Percentiles rank a stretch among this genome's conserved stretches.
phyloP scores from a whole-genome alignment of 2,888 invertebrate genomes.

The Gibbula magus region DNA sequence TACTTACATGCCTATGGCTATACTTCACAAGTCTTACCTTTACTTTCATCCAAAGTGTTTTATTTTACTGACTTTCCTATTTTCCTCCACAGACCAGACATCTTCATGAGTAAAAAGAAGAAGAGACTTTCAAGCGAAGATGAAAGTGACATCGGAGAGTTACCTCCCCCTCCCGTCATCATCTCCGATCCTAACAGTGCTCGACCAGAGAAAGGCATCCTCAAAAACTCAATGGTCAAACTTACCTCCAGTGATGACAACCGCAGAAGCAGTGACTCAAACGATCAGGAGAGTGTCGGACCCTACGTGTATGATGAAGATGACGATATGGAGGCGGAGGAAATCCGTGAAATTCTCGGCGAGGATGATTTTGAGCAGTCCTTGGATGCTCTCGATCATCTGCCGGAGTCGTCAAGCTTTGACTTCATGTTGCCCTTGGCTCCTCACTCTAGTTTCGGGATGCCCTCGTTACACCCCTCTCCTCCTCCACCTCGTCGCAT shows the following conservation, averaged over 20 bases:
- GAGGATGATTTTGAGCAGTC: conserved; percentile 53
- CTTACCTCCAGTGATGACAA: conserved; percentile 48
- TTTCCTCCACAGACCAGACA: conserved; percentile 32
- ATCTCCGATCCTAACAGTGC: conserved; percentile 65
- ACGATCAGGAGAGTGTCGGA: conserved; percentile 59
- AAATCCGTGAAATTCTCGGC: conserved; percentile 65
- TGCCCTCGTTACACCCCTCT: conserved; percentile 52
- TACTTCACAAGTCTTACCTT: too few relatives aligned
- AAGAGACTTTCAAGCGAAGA: conserved; percentile 61
- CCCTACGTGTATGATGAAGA: conserved; percentile 61
- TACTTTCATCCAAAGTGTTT: too few relatives aligned
- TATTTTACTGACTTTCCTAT: background rate
- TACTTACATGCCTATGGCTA: too few relatives aligned
- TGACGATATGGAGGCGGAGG: conserved; percentile 64
- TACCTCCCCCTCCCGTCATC: conserved; percentile 68
- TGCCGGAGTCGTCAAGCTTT: conserved; percentile 65
- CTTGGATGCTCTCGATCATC: conserved; percentile 59
- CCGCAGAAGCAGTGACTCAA: conserved; percentile 52
- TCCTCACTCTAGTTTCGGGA: conserved; percentile 60
- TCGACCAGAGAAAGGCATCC: conserved; percentile 71
- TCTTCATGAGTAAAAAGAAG: conserved; percentile 37
- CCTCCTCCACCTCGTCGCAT: conserved; percentile 50
- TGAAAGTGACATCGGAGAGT: conserved; percentile 65
- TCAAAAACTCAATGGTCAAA: conserved; percentile 61
- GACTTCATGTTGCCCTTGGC: conserved; percentile 62